These are phyloP conservation scores for Chydorus sphaericus DNA, from an alignment of 2,888 invertebrate genomes.

Conservation along the genomic window DNA sequence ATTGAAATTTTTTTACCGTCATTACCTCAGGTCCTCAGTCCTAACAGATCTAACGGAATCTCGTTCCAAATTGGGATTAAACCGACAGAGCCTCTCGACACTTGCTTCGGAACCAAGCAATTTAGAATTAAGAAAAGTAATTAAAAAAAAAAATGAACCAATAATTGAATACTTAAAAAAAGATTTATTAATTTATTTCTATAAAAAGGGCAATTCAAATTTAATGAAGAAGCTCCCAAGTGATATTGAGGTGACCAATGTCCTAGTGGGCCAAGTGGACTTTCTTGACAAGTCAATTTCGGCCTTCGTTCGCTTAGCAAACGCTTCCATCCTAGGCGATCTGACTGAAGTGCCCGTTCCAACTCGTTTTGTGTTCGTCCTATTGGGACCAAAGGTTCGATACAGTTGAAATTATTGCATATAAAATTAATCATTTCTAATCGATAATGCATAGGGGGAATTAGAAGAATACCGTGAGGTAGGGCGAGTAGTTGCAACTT, in stretches of 20 bases:
- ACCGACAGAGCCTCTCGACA: too few species aligned
- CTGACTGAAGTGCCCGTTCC: slow-evolving; percentile 27
- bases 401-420: not conserved
- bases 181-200: too few species aligned
- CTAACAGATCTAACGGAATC: too few species aligned
- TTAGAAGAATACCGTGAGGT: slow-evolving; percentile 24
- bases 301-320: slow-evolving; percentile 23
- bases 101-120: too few species aligned
- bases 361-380: slow-evolving; percentile 28
- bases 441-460: slow-evolving; percentile 18
- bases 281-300: slow-evolving; percentile 20
- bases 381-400: slow-evolving; percentile 26
- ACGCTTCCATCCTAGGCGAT: slow-evolving; percentile 25
- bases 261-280: slow-evolving; percentile 22
- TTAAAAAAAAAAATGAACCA: too few species aligned
- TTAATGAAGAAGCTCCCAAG: slow-evolving; percentile 23
- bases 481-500: slow-evolving; percentile 28
- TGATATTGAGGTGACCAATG: slow-evolving; percentile 22
- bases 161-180: too few species aligned
- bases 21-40: too few species aligned
- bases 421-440: not conserved
- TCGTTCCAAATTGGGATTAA: too few species aligned
- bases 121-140: too few species aligned
- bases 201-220: slow-evolving; percentile 21
- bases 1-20: too few species aligned